Conservation (phyloP, 2,113 vertebrate species). For the Cyanocitta stelleri region DNA sequence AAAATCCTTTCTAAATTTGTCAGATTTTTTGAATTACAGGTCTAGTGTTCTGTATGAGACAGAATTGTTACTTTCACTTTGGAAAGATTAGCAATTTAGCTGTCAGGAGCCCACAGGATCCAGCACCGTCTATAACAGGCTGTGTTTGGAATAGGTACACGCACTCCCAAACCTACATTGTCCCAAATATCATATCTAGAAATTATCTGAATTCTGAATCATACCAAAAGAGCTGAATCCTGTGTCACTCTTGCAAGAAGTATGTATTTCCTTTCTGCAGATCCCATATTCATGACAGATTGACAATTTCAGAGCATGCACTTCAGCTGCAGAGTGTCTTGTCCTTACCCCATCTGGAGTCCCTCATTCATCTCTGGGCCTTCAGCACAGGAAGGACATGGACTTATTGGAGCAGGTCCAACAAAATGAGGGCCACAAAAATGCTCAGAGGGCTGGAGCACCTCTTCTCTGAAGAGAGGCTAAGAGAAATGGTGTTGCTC, state of each 20-base stretch:
- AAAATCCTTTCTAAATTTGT: constrained; percentile 28
- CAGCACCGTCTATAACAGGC: not conserved
- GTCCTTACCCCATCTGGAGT: not conserved
- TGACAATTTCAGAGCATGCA: not conserved
- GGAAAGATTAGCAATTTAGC: not conserved
- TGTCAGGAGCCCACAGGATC: not conserved
- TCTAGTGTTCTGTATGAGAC: not conserved
- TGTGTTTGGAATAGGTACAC: not conserved
- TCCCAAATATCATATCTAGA: not conserved
- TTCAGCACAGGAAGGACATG: not conserved
- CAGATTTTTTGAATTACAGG: constrained; percentile 1
- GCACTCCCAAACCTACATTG: not conserved
- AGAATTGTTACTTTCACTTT: not conserved
- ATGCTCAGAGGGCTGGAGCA: not conserved
- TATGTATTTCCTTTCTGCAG: not conserved
- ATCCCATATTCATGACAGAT: not conserved
- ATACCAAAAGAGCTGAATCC: not conserved
- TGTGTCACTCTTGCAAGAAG: not conserved
- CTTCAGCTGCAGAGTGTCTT: not conserved
- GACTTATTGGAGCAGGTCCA: not conserved
- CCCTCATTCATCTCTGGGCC: not conserved
- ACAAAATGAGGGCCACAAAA: not conserved
- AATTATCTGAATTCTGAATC: not conserved
- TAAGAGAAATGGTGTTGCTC: not conserved
- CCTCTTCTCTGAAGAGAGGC: not conserved